Percentiles rank a stretch among this genome's conserved stretches.
Evolutionary conservation across 2,113 vertebrate species (phyloP).

Genomic region (Nothoprocta perdicaria): DNA sequence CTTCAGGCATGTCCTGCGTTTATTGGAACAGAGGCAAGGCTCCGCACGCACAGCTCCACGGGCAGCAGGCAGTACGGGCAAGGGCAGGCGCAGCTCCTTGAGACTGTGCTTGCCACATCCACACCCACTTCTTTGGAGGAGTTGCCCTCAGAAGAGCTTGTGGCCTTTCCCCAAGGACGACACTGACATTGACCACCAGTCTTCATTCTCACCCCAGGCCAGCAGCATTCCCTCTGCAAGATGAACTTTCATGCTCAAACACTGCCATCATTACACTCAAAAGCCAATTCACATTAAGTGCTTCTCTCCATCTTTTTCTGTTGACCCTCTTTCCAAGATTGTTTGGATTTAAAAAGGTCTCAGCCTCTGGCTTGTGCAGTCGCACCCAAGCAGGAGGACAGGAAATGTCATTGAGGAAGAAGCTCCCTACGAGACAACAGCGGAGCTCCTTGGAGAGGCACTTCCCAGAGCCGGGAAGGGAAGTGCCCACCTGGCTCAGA

Average conservation of each 20-base stretch:
- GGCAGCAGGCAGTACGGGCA: neutral
- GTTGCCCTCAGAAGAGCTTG: neutral
- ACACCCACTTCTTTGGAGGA: fast-evolving
- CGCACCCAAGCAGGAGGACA: conserved; percentile 1
- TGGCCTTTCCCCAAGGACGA: neutral
- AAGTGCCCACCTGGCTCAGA: neutral
- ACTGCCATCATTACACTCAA: neutral
- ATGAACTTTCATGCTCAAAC: conserved; percentile 36
- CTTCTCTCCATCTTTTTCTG: neutral
- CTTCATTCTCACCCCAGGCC: neutral
- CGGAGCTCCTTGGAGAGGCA: neutral
- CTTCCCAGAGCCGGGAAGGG: neutral
- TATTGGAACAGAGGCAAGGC: neutral
- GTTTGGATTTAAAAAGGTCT: neutral
- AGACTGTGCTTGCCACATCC: neutral
- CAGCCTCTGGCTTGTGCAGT: neutral
- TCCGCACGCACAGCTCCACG: neutral
- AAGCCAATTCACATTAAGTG: neutral
- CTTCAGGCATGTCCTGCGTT: conserved; percentile 30
- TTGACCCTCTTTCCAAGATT: neutral
- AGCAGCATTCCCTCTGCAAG: fast-evolving
- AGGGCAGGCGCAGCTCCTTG: neutral
- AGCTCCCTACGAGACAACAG: neutral
- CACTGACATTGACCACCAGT: neutral
- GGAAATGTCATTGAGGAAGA: neutral